phyloP scores from a whole-genome alignment of 2,113 vertebrate genomes.

The Tragelaphus scriptus region DNA sequence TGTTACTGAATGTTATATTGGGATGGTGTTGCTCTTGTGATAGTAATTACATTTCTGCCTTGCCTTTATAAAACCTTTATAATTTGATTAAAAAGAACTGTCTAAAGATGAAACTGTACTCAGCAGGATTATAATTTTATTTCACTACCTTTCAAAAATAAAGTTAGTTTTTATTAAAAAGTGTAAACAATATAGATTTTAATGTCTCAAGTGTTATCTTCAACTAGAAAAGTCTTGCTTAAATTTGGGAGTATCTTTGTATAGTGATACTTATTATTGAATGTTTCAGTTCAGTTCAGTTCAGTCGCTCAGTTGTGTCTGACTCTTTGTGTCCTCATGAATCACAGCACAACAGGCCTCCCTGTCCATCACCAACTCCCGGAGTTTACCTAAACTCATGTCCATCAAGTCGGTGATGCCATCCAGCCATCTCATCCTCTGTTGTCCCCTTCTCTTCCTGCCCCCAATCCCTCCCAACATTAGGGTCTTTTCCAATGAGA shows the following conservation, averaged over 20 bases:
- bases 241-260: neutral
- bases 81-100: neutral
- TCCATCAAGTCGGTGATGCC: too few relatives aligned
- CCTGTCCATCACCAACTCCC: neutral
- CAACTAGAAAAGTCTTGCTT: neutral
- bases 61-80: constrained; percentile 2
- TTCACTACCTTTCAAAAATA: constrained; percentile 14
- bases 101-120: neutral
- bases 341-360: accelerated
- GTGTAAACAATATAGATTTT: neutral
- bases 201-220: neutral
- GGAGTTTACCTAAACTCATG: neutral
- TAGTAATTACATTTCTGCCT: constrained; percentile 22
- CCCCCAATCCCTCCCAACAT: too few relatives aligned
- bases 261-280: neutral
- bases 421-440: too few relatives aligned
- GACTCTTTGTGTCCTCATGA: neutral
- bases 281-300: neutral
- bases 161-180: neutral
- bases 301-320: neutral
- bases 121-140: constrained; percentile 28
- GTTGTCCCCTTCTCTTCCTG: too few relatives aligned
- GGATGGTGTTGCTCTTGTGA: neutral
- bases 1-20: neutral
- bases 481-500: too few relatives aligned